These are phyloP conservation scores for Syngnathus typhle DNA, from an alignment of 2,113 vertebrate genomes.

Conservation along the genomic window DNA sequence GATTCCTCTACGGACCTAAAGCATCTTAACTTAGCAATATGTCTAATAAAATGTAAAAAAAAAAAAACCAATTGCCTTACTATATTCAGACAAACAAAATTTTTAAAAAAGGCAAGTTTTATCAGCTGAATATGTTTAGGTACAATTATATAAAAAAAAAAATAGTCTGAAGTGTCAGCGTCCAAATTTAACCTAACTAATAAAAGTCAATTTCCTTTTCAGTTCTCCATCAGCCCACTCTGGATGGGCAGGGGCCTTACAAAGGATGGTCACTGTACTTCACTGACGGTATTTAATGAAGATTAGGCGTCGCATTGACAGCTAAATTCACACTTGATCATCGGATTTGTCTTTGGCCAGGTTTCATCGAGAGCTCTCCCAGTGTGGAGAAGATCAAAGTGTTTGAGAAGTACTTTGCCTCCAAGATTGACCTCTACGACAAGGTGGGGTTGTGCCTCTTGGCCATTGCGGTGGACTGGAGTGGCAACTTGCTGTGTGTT, in stretches of 20 bases:
- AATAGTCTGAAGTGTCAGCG: too few relatives aligned
- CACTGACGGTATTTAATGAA: conserved; percentile 79
- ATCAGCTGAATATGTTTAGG: too few relatives aligned
- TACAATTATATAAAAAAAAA: neutral
- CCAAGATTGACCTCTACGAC: conserved; percentile 85
- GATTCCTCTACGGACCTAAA: too few relatives aligned
- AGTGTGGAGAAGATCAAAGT: conserved; percentile 84
- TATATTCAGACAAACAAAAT: too few relatives aligned
- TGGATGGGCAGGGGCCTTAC: conserved; percentile 79
- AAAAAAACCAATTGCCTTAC: too few relatives aligned
- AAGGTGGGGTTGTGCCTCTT: conserved; percentile 73
- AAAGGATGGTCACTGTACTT: conserved; percentile 95
- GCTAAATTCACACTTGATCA: neutral
- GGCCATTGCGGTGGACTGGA: neutral
- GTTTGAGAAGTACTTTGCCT: conserved; percentile 87
- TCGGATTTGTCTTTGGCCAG: conserved; percentile 56
- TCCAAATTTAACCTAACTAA: neutral
- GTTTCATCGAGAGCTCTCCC: conserved; percentile 78
- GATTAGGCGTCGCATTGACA: neutral
- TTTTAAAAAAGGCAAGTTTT: too few relatives aligned
- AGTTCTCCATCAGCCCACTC: conserved; percentile 69
- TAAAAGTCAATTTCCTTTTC: neutral
- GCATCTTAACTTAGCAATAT: too few relatives aligned
- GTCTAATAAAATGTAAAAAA: too few relatives aligned
- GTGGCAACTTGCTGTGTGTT: neutral